phyloP scores from a whole-genome alignment of 2,888 invertebrate genomes.

The Drosophila monieri region DNA sequence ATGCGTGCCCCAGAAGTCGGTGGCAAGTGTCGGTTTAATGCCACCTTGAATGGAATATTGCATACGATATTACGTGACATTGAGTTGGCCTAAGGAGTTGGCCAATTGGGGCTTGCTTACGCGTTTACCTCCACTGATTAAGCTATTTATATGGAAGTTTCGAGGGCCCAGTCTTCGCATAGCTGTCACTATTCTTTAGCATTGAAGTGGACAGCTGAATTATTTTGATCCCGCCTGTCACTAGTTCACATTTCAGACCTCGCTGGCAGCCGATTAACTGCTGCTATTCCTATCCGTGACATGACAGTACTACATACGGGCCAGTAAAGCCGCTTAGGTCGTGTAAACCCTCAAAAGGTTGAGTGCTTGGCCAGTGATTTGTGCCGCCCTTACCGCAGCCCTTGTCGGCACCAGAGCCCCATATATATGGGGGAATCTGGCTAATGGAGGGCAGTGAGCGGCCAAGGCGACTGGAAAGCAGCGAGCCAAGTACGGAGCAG shows the following conservation, averaged over 20 bases:
- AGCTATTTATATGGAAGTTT: not conserved
- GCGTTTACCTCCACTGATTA: not conserved
- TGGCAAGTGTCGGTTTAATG: constrained; percentile 23
- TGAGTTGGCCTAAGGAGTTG: constrained; percentile 18
- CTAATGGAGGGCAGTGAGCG: constrained; percentile 53
- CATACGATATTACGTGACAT: constrained; percentile 32
- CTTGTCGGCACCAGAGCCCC: constrained; percentile 1
- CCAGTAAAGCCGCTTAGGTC: constrained; percentile 68
- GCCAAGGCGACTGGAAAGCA: constrained; percentile 62
- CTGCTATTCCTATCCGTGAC: constrained; percentile 32
- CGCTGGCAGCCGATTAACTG: constrained; percentile 39
- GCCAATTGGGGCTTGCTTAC: constrained; percentile 1
- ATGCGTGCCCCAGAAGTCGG: constrained; percentile 13
- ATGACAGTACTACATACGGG: constrained; percentile 24
- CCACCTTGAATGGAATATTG: constrained; percentile 32
- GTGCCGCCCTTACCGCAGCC: constrained; percentile 8
- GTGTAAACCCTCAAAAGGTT: constrained; percentile 67
- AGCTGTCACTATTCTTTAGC: constrained; percentile 1
- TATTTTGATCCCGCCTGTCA: constrained; percentile 39
- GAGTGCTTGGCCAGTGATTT: constrained; percentile 59
- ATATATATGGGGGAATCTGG: not conserved
- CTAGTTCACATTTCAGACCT: constrained; percentile 24
- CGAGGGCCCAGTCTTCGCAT: not conserved
- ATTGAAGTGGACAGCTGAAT: constrained; percentile 17
- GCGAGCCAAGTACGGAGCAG: not conserved